phyloP scores from a whole-genome alignment of 2,113 vertebrate genomes.

The Mixornis gularis region DNA sequence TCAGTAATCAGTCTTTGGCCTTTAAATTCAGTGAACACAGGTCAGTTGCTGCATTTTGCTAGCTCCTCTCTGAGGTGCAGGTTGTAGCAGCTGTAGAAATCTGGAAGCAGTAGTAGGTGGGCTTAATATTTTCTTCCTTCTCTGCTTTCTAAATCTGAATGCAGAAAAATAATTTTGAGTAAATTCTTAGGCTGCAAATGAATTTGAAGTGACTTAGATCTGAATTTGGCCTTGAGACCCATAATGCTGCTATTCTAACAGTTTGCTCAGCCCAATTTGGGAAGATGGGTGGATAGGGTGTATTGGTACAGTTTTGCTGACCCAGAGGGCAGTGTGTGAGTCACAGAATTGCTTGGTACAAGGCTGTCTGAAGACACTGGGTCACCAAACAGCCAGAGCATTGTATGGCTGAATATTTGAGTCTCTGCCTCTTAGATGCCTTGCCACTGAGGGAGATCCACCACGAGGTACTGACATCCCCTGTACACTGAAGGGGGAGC shows the following conservation, averaged over 20 bases:
- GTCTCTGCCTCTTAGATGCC: not conserved
- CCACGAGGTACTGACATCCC: not conserved
- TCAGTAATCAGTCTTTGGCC: not conserved
- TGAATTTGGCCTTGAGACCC: not conserved
- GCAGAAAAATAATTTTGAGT: not conserved
- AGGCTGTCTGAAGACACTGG: conserved; percentile 49
- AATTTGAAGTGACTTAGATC: not conserved
- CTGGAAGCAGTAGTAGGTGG: not conserved
- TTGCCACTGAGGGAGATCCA: not conserved
- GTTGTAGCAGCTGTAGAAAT: not conserved
- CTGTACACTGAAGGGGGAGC: not conserved
- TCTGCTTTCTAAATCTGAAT: not conserved
- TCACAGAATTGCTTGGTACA: not conserved
- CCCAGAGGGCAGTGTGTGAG: not conserved
- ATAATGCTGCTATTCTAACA: not conserved
- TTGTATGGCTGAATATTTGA: not conserved
- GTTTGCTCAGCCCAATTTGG: not conserved
- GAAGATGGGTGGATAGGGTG: not conserved
- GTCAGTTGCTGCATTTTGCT: not conserved
- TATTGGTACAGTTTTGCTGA: not conserved
- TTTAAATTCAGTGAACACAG: not conserved
- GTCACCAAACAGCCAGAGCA: not conserved
- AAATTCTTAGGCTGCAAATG: not conserved
- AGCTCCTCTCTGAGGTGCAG: not conserved
- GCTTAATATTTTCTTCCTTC: not conserved